Evolutionary conservation across 2,797 vertebrate species (phyloP), one percentile per base, ranked within the genome.

Genomic region (Cirrhinus mrigala): DNA sequence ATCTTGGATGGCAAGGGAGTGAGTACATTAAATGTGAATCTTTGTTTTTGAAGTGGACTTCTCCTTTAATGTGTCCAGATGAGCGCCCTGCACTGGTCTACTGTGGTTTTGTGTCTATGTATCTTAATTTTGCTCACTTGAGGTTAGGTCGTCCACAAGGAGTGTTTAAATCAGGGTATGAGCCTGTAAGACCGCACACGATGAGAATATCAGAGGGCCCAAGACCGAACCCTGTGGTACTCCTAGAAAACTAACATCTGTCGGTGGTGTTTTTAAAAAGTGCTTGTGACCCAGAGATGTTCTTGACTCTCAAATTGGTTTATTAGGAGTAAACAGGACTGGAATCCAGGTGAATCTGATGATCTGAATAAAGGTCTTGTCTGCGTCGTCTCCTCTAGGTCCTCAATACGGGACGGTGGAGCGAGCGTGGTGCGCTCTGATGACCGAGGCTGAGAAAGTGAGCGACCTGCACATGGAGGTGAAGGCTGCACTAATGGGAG

Each of bases 381-480:
- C 24, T 44, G 14, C 46, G 9, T 15, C 40, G 22, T 10, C 0
- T 71, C 29, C 10, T 68, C 86, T 92, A 99, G 98, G 98, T 24
- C 98, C 98, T 54, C 98, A 99, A 94, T 99, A 99, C 9, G 98
- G 98, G 73, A 96, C 97, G 0, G 89, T 99, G 94, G 98, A 99
- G 95, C 96, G 94, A 83, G 97, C 97, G 27, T 99, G 98, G 98
- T 88, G 94, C 0, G 95, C 98, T 14, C 87, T 99, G 90, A 98
- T 97, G 97, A 96, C 95, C 0, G 98, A 99, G 93, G 97, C 98
- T 0, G 98, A 99, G 95, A 97, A 96, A 92, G 98, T 99, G 86
- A 99, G 98, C 66, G 98, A 99, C 89, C 96, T 99, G 79, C 98
- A 99, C 92, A 95, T 99, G 92, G 97, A 99, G 87, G 96, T 99